Percentiles rank a stretch among this genome's conserved stretches.
Conservation (phyloP, 2,888 invertebrate species). For the Coleophora flavipennella region DNA sequence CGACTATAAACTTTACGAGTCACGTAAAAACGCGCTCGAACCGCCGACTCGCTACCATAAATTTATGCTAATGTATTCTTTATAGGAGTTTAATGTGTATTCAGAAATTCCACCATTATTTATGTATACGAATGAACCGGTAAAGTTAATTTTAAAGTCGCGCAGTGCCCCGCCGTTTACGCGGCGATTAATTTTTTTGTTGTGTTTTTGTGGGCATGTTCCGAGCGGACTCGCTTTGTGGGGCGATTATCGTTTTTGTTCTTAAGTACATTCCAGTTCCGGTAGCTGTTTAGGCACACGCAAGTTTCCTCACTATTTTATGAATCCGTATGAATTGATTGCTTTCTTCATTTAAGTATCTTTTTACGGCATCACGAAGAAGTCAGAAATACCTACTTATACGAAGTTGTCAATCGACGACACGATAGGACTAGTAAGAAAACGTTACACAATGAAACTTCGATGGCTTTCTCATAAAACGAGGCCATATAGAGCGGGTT, state of each 20-base stretch:
- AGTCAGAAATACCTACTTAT: conserved; percentile 8
- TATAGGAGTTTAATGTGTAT: conserved; percentile 73
- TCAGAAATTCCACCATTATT: conserved; percentile 72
- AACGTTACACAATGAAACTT: conserved; percentile 49
- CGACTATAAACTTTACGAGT: conserved; percentile 73
- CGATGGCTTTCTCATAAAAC: conserved; percentile 56
- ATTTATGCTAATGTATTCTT: conserved; percentile 74
- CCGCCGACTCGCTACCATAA: conserved; percentile 70
- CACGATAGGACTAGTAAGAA: conserved; percentile 43
- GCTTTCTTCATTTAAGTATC: conserved; percentile 14
- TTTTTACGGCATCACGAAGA: too few relatives aligned
- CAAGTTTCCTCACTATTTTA: conserved; percentile 12
- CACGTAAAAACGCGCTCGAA: conserved; percentile 72
- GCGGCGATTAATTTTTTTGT: conserved; percentile 53
- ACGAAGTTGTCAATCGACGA: conserved; percentile 37
- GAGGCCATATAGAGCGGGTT: conserved; percentile 45
- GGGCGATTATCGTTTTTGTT: conserved; percentile 38
- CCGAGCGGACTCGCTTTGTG: conserved; percentile 37
- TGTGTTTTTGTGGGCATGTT: conserved; percentile 39
- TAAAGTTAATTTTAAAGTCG: conserved; percentile 72
- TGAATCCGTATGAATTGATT: conserved; percentile 25
- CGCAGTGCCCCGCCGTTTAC: conserved; percentile 54
- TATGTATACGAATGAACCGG: conserved; percentile 71
- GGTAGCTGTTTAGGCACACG: conserved; percentile 30
- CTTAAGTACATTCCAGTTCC: conserved; percentile 24